Conservation (phyloP, 2,113 vertebrate genomes). For the Coregonus clupeaformis region DNA sequence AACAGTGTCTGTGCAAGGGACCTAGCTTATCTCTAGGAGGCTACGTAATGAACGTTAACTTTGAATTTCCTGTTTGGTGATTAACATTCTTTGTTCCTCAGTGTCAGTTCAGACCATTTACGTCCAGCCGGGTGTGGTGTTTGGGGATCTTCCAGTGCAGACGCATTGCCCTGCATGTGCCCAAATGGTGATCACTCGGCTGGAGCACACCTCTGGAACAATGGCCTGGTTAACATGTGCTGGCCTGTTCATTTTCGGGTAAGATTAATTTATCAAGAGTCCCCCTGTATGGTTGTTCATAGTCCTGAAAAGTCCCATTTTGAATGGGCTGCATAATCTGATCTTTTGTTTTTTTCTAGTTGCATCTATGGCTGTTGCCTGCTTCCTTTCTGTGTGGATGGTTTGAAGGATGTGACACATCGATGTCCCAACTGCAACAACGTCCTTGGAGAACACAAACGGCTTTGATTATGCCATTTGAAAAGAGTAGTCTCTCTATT, state of each 20-base stretch:
- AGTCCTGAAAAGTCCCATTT: not conserved
- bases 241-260: conserved; percentile 82
- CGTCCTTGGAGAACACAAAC: conserved; percentile 76
- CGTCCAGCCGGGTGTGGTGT: conserved; percentile 71
- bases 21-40: not conserved
- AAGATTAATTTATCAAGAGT: conserved; percentile 38
- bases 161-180: conserved; percentile 76
- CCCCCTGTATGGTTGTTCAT: not conserved
- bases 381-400: conserved; percentile 83
- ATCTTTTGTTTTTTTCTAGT: conserved; percentile 52
- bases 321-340: not conserved
- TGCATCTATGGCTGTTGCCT: conserved; percentile 81
- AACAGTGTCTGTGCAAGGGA: not conserved
- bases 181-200: conserved; percentile 74
- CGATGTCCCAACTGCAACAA: conserved; percentile 76
- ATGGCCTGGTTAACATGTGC: conserved; percentile 82
- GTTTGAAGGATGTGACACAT: conserved; percentile 81
- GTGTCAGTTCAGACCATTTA: conserved; percentile 80
- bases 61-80: not conserved
- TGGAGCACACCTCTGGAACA: conserved; percentile 64
- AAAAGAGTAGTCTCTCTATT: not conserved
- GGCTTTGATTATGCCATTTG: conserved; percentile 63
- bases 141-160: conserved; percentile 73
- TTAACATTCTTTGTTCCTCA: conserved; percentile 23
- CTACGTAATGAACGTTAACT: not conserved